phyloP scores from a whole-genome alignment of 2,113 vertebrate genomes.

The Megalops atlanticus region DNA sequence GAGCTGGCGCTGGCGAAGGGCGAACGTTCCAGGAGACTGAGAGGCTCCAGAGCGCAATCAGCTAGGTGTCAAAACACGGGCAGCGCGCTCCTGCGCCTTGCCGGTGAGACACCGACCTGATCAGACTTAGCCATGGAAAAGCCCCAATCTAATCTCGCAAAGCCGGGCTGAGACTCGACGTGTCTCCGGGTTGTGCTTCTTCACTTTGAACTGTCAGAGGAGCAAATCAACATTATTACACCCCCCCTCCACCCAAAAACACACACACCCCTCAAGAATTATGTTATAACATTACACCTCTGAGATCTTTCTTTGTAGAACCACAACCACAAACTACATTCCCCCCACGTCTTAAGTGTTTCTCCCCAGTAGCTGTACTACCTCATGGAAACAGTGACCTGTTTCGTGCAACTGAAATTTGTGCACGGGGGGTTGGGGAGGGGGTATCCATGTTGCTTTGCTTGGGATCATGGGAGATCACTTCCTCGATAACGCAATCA shows the following conservation, averaged over 20 bases:
- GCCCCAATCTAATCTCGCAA: not conserved
- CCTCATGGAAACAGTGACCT: not conserved
- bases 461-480: no score
- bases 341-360: not conserved
- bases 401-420: no score
- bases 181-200: not conserved
- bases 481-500: not conserved
- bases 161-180: not conserved
- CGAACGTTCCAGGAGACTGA: not conserved
- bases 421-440: no score
- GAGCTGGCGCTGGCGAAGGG: not conserved
- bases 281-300: not conserved
- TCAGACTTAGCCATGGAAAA: not conserved
- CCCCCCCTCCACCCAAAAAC: not conserved
- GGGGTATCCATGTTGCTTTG: no score
- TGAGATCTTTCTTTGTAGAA: not conserved
- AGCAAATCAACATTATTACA: not conserved
- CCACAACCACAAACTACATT: not conserved
- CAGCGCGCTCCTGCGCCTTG: not conserved
- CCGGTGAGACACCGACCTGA: not conserved
- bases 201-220: slow-evolving; percentile 2
- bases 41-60: not conserved
- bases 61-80: slow-evolving; percentile 10
- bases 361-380: not conserved
- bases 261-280: no score